Base-by-base conservation (phyloP, 2,888 invertebrate genomes). In the Cryptus armator region DNA sequence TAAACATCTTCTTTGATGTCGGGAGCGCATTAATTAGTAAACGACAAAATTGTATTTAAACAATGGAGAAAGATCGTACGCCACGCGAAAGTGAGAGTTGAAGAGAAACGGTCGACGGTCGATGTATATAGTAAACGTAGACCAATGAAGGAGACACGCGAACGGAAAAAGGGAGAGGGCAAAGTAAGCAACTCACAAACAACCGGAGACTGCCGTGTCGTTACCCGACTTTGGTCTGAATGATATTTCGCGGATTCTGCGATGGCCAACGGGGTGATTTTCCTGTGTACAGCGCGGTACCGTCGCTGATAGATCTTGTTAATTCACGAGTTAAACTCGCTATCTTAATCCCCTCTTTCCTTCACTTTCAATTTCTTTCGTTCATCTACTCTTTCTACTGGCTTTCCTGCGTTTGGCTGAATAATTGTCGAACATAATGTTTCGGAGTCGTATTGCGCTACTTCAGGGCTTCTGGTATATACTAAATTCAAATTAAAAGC, bases 31-130 rank as follows among this genome's bases (percentile, higher is more conserved):
- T 95, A 95, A 95, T 95, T 95, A 95, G 95, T 94, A 95, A 95
- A 95, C 95, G 95, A 95, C 95, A 94, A 95, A 95, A 95, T 95
- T 95, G 95, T 95, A 95, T 95, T 95, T 95, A 94, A 95, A 95
- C 95, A 95, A 95, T 95, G 94, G 94, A 91, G 93, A 90, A 83
- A 89, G 90, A 83, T 82, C 80, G 72, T 66, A 66, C 66, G 75
- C 48, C 66, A 72, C 19, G 76, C 46, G 56, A 77, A 53, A 78
- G 68, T 51, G 37, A 64, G 91, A 88, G 86, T 85, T 87, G 85
- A 84, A 66, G 87, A 84, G 86, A 83, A 70, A 86, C 48, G 70
- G 83, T 62, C 79, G 79, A 77, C 56, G 83, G 48, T 32, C 53
- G 19, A 48, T 19, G 43, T 76, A 44, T 67, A 64, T 64, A 44